Evolutionary conservation across 2,113 vertebrate species (phyloP), one percentile per base, ranked within the genome.

Genomic region (Progne subis): DNA sequence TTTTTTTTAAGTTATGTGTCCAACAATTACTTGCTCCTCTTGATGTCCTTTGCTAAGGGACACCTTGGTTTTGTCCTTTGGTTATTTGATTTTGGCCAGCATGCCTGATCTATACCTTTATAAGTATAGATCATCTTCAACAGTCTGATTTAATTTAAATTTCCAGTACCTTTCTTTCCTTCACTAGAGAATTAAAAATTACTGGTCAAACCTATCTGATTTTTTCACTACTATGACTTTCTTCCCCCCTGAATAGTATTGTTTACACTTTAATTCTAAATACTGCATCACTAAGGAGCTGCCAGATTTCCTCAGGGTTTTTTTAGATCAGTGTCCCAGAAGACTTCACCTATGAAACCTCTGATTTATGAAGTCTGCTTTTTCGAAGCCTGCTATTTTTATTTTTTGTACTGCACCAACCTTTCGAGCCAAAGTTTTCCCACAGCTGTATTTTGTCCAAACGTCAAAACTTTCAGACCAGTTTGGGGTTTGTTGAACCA

Each of bases 301-400:
- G 93, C 71, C 63, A 88, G 50, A 64, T 85, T 91, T 82, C 69
- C 49, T 90, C 53, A 41, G 49, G 28, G 9, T 57, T 86, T 53
- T 91, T 91, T 75, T 37, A 80, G 50, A 88, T 89, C 43, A 47
- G 32, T 46, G 39, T 91, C 69, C 74, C 69, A 79, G 53, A 78
- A 89, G 55, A 67, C 16, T 84, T 95, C 69, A 91, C 52, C 80
- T 83, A 70, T 1, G 2, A 89, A 94, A 91, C 14, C 39, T 82
- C 65, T 94, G 78, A 94, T 96, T 95, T 94, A 95, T 93, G 74
- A 91, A 71, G 49, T 68, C 87, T 94, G 32, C 52, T 87, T 79
- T 79, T 84, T 52, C 71, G 81, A 94, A 87, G 56, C 44, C 20
- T 85, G 29, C 39, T 92, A 63, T 88, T 92, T 92, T 93, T 82